phyloP scores from a whole-genome alignment of 2,888 invertebrate species.

The Stenotaenia linearis region DNA sequence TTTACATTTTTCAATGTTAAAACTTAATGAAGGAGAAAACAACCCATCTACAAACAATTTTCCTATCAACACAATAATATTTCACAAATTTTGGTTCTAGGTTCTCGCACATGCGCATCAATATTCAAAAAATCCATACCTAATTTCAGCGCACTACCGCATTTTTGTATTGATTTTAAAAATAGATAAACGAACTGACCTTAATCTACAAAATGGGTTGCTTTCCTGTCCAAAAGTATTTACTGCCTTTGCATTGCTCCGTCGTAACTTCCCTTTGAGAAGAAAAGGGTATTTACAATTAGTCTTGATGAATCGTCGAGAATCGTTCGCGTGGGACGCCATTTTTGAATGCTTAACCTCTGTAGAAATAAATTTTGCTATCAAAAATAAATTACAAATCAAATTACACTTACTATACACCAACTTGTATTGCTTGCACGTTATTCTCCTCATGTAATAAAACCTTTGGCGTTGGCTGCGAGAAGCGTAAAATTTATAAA shows the following conservation, averaged over 20 bases:
- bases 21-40: too few relatives aligned
- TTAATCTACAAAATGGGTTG: neutral
- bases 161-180: too few relatives aligned
- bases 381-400: neutral
- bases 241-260: neutral
- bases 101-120: too few relatives aligned
- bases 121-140: too few relatives aligned
- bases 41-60: too few relatives aligned
- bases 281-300: neutral
- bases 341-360: neutral
- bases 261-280: neutral
- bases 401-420: neutral
- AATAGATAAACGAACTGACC: too few relatives aligned
- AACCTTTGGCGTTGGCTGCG: too few relatives aligned
- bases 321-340: neutral
- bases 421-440: neutral
- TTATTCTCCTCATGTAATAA: neutral
- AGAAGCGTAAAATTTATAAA: too few relatives aligned
- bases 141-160: too few relatives aligned
- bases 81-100: too few relatives aligned
- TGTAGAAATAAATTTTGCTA: neutral
- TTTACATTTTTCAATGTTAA: too few relatives aligned
- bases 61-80: too few relatives aligned
- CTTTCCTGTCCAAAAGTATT: neutral
- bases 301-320: neutral